Base-by-base conservation (phyloP, 2,797 vertebrate species). In the Tamandua tetradactyla region DNA sequence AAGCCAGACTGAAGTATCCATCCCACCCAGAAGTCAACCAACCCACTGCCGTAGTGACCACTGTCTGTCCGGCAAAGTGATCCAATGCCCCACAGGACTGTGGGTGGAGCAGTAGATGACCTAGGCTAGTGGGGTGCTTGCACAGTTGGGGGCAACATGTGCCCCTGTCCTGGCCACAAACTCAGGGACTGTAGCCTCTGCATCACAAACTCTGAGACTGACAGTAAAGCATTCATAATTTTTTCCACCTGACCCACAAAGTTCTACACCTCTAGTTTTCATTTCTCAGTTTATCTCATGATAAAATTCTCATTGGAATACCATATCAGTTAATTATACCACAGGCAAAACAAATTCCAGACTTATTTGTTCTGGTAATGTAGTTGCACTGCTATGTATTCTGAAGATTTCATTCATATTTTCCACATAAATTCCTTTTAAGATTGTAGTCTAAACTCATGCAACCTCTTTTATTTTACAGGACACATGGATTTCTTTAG, bases 321-420 rank as follows among this genome's bases (percentile, higher is more conserved):
- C 5, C 25, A 59, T 27, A 27, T 64, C 1, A 47, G 20, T 74
- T 69, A 66, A 85, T 95, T 93, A 42, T 5, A 66, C 8, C 35
- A 76, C 37, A 55, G 40, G 88, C 96, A 88, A 94, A 42, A 25
- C 72, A 93, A 89, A 84, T 62, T 68, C 49, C 69, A 74, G 23
- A 49, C 23, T 81, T 14, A 27, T 64, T 82, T 76, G 91, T 75
- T 37, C 13, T 12, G 52, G 52, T 22, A 59, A 59, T 22, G 25
- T 71, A 61, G 49, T 47, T 83, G 78, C 30, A 62, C 10, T 74
- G 42, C 8, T 78, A 47, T 89, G 14, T 74, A 92, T 81, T 94
- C 96, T 91, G 32, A 88, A 37, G 23, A 59, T 62, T 93, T 49
- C 37, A 92, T 55, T 81, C 85, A 66, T 72, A 52, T 15, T n/a